Base-by-base conservation (phyloP, 2,797 vertebrate species). In the Scolopax bukidnonensis region DNA sequence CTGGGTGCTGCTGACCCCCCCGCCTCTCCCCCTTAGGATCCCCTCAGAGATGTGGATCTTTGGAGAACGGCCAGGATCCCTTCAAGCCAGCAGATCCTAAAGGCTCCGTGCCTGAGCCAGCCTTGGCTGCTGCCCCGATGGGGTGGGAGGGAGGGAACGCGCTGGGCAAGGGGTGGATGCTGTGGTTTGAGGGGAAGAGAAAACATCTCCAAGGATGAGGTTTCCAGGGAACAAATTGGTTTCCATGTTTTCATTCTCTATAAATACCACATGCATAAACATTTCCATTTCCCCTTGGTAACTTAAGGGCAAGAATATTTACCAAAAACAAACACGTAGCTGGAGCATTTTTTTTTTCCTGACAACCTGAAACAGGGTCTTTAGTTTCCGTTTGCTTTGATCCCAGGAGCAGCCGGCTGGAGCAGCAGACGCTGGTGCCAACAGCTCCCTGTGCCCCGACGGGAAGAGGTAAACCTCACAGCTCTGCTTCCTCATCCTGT, bases 381-480 rank as follows among this genome's bases (percentile, higher is more conserved):
- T 51, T 51, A 56, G 4, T 40, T 77, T 36, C 11, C 36, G 1
- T 53, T 45, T 41, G 38, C 20, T 48, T 16, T 43, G 36, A 19
- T 3, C 21, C 12, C 63, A 33, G 54, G 3, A 54, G 16, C 30
- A 76, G 45, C 30, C 12, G 28, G 21, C 16, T 68, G 15, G 16
- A 28, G 38, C 12, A 41, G 32, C 32, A 61, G 41, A 11, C 1
- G 2, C 14, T n/a, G 48, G 12, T 27, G 24, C 8, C 30, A 70
- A 12, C 10, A 25, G 13, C 3, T 36, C 24, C 13, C n/a, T 3
- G 1, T 7, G 2, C 19, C 1, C 14, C 1, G 0, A 8, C 1
- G 3, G 21, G 13, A 69, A 70, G 17, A n/a, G 20, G 23, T 6
- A 38, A 50, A 43, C 32, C 20, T n/a, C 18, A 32, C 30, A 11